A percentile compares a stretch with the other conserved stretches of the same genome.
Conservation (phyloP, 1,140 invertebrate genomes). For the Habropoda laboriosa region DNA sequence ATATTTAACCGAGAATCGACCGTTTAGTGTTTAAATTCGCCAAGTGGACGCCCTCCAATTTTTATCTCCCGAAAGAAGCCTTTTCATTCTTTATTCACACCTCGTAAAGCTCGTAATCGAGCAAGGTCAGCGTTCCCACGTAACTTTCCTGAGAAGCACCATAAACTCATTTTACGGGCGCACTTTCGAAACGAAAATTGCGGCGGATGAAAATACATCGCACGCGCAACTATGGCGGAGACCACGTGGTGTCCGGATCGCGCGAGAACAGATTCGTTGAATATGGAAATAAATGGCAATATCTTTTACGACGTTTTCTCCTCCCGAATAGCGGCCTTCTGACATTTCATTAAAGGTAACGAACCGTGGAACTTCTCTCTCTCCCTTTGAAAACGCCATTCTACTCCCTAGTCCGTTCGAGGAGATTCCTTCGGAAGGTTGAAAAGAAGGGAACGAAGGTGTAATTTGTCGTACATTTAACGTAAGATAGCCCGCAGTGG, state of each 20-base stretch:
- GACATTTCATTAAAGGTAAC: conserved; percentile 67
- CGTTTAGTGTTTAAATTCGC: too few species aligned
- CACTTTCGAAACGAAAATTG: not conserved
- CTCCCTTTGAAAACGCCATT: conserved; percentile 34
- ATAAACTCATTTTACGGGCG: too few species aligned
- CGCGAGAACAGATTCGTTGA: conserved; percentile 36
- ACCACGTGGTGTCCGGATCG: not conserved
- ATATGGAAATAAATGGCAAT: conserved; percentile 63
- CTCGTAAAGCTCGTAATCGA: too few species aligned
- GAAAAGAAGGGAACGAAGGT: not conserved
- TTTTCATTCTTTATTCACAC: too few species aligned
- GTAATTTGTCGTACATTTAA: conserved; percentile 17
- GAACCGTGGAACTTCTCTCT: conserved; percentile 51
- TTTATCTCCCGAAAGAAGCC: too few species aligned
- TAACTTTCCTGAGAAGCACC: too few species aligned
- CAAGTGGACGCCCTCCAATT: too few species aligned
- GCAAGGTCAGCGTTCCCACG: too few species aligned
- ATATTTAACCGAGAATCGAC: too few species aligned
- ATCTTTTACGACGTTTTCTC: conserved; percentile 43
- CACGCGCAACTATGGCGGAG: not conserved
- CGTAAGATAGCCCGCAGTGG: not conserved
- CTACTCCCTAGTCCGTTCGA: not conserved
- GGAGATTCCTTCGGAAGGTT: not conserved
- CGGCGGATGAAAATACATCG: too few species aligned
- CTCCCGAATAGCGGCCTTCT: conserved; percentile 47